Evolutionary conservation across 2,888 invertebrate genomes (phyloP).

Genomic region (Luperina nickerlii): DNA sequence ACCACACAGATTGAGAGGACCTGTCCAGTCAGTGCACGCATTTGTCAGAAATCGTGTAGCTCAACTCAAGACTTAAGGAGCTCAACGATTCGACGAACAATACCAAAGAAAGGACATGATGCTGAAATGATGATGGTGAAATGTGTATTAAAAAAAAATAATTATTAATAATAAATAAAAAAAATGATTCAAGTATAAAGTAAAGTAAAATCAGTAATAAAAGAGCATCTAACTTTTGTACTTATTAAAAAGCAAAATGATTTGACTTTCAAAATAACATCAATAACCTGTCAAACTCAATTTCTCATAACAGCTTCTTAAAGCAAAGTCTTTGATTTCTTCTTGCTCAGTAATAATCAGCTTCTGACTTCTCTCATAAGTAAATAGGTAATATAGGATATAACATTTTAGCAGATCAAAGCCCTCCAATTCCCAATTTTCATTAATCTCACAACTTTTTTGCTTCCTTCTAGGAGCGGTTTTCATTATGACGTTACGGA

Average conservation of each 20-base stretch:
- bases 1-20: no score
- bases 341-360: constrained; percentile 27
- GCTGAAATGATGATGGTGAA: neutral
- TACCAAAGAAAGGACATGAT: no score
- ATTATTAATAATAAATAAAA: no score
- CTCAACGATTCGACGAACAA: no score
- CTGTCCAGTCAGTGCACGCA: no score
- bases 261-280: neutral
- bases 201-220: no score
- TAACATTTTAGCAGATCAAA: constrained; percentile 65
- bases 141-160: neutral
- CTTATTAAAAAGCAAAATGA: neutral
- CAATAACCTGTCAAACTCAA: constrained; percentile 3
- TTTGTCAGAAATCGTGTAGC: no score
- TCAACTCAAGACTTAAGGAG: no score
- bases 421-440: constrained; percentile 72
- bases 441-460: constrained; percentile 71
- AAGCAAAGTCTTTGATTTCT: constrained; percentile 9
- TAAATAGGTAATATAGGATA: constrained; percentile 38
- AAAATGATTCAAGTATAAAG: no score
- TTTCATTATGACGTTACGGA: constrained; percentile 71
- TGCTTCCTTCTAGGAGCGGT: constrained; percentile 69
- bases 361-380: constrained; percentile 34
- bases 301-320: constrained; percentile 12
- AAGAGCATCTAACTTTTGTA: neutral